phyloP scores from a whole-genome alignment of 1,140 invertebrate species.

The Drosophila yakuba region DNA sequence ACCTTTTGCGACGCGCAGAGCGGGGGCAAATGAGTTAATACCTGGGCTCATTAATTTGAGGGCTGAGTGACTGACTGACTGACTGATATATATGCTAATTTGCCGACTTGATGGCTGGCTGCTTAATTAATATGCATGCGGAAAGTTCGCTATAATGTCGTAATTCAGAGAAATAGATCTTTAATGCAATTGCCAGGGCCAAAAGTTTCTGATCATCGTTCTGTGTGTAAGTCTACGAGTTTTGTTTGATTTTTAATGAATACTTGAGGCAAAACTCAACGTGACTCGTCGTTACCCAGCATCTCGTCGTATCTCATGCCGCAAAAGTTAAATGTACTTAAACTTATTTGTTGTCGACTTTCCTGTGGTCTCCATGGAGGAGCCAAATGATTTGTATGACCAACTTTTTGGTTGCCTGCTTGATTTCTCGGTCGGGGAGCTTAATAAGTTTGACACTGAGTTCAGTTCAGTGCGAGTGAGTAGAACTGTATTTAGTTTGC shows the following conservation, averaged over 20 bases:
- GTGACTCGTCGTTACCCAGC: slow-evolving; percentile 17
- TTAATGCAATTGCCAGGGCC: slow-evolving; percentile 57
- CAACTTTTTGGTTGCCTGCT: slow-evolving; percentile 57
- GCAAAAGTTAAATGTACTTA: slow-evolving; percentile 69
- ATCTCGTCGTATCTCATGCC: neutral
- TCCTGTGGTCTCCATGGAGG: slow-evolving; percentile 33
- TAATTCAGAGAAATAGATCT: slow-evolving; percentile 61
- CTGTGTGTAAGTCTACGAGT: slow-evolving; percentile 4
- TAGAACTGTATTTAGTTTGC: slow-evolving; percentile 46
- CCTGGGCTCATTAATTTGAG: slow-evolving; percentile 48
- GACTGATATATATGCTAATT: slow-evolving; percentile 52
- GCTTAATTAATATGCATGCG: slow-evolving; percentile 66
- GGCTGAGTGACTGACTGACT: slow-evolving; percentile 19
- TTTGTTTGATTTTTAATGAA: slow-evolving; percentile 69
- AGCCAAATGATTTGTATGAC: slow-evolving; percentile 65
- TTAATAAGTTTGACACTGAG: slow-evolving; percentile 56
- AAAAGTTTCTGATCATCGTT: slow-evolving; percentile 48
- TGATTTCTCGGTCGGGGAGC: slow-evolving; percentile 41
- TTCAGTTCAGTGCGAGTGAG: slow-evolving; percentile 8
- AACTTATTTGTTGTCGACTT: slow-evolving; percentile 68
- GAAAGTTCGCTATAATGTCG: slow-evolving; percentile 41
- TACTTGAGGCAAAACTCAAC: slow-evolving; percentile 52
- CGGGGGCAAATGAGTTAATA: slow-evolving; percentile 1
- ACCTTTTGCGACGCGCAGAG: slow-evolving; percentile 26
- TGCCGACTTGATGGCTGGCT: slow-evolving; percentile 43